phyloP scores from a whole-genome alignment of 2,113 vertebrate genomes.

The Prunella fulvescens region DNA sequence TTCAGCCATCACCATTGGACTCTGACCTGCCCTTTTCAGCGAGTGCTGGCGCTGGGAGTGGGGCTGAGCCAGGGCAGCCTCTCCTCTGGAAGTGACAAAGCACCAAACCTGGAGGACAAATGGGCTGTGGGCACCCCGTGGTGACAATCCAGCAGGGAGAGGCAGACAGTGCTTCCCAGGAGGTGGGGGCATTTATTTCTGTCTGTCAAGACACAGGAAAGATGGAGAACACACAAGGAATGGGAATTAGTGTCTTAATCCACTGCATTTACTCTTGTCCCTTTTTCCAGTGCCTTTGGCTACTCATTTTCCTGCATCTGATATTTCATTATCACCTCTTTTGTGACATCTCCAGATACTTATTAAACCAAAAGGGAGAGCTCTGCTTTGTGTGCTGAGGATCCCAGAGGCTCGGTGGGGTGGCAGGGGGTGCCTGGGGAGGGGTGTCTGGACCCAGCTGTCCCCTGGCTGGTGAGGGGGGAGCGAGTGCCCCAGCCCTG shows the following conservation, averaged over 20 bases:
- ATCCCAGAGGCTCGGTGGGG: rapidly evolving
- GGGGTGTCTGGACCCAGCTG: rapidly evolving
- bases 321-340: background rate
- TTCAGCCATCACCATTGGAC: background rate
- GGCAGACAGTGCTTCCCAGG: background rate
- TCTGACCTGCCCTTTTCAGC: background rate
- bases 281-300: background rate
- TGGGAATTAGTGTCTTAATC: conserved; percentile 5
- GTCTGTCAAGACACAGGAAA: background rate
- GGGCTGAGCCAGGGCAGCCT: background rate
- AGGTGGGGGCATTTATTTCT: background rate
- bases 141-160: background rate
- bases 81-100: background rate
- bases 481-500: rapidly evolving
- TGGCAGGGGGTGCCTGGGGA: background rate
- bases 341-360: conserved; percentile 13
- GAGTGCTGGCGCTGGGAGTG: background rate
- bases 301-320: background rate
- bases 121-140: conserved; percentile 10
- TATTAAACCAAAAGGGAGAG: background rate
- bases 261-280: background rate
- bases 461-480: background rate
- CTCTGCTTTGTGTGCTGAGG: background rate
- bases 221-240: background rate
- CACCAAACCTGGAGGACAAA: background rate